These are phyloP conservation scores for Macrophya alboannulata DNA, from an alignment of 2,888 invertebrate genomes.

Conservation along the genomic window DNA sequence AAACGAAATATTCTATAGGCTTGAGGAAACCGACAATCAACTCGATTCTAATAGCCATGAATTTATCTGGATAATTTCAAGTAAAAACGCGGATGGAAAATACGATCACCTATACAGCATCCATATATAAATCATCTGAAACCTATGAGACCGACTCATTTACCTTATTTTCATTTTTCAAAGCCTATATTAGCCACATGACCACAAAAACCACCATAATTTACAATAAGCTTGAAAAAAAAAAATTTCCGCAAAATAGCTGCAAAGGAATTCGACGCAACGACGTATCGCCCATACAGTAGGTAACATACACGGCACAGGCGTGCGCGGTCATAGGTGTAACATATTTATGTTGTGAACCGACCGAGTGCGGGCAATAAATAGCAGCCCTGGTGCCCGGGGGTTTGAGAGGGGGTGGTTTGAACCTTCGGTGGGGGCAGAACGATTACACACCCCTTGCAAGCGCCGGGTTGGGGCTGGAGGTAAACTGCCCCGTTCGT, in stretches of 20 bases:
- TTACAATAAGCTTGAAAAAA: not conserved
- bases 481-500: conserved; percentile 51
- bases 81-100: not conserved
- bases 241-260: not conserved
- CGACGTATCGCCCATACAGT: conserved; percentile 35
- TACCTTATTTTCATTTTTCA: not conserved
- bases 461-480: not conserved
- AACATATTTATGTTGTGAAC: conserved; percentile 80
- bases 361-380: conserved; percentile 78
- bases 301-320: not conserved
- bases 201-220: not conserved
- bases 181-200: not conserved
- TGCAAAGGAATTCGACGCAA: conserved; percentile 13
- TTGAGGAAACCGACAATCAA: conserved; percentile 47
- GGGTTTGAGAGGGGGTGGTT: conserved; percentile 60
- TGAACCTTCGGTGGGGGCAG: conserved; percentile 52
- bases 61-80: not conserved
- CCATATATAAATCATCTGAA: not conserved
- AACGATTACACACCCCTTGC: conserved; percentile 52
- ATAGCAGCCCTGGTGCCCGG: conserved; percentile 70
- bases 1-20: conserved; percentile 16
- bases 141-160: not conserved
- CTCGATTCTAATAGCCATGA: not conserved
- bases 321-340: conserved; percentile 70
- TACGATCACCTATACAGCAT: not conserved